Evolutionary conservation across 2,797 vertebrate genomes (phyloP).

Genomic region (Glossophaga mutica): DNA sequence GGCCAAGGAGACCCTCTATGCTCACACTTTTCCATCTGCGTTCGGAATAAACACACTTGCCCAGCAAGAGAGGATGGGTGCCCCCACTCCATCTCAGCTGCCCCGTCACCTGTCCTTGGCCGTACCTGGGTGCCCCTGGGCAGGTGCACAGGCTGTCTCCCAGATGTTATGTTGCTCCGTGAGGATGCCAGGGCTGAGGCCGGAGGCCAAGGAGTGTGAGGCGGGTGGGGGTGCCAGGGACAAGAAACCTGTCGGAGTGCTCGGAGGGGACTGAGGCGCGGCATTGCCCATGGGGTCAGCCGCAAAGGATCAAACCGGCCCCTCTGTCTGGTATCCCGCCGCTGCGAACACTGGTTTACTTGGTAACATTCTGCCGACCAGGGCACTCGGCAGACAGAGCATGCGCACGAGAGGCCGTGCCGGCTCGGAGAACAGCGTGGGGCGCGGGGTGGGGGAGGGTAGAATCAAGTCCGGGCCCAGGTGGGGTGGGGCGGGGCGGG

Average conservation of each 20-base stretch:
- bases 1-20: neutral
- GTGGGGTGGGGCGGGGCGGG: too few relatives aligned
- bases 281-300: neutral
- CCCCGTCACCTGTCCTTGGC: neutral
- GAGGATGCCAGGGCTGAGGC: neutral
- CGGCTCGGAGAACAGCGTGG: fast-evolving
- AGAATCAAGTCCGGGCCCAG: neutral
- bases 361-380: neutral
- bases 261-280: neutral
- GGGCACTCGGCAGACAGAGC: neutral
- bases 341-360: fast-evolving
- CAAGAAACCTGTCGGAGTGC: too few relatives aligned
- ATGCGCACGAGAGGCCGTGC: neutral
- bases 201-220: too few relatives aligned
- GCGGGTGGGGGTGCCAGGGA: neutral
- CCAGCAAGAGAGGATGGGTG: neutral
- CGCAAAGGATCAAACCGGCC: neutral
- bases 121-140: neutral
- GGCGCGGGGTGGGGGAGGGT: too few relatives aligned
- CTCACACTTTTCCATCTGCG: neutral
- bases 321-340: neutral
- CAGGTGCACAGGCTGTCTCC: neutral
- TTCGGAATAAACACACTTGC: neutral
- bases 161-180: neutral
- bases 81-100: neutral